Evolutionary conservation across 1,140 invertebrate species (phyloP).

Genomic region (Drosophila saltans): DNA sequence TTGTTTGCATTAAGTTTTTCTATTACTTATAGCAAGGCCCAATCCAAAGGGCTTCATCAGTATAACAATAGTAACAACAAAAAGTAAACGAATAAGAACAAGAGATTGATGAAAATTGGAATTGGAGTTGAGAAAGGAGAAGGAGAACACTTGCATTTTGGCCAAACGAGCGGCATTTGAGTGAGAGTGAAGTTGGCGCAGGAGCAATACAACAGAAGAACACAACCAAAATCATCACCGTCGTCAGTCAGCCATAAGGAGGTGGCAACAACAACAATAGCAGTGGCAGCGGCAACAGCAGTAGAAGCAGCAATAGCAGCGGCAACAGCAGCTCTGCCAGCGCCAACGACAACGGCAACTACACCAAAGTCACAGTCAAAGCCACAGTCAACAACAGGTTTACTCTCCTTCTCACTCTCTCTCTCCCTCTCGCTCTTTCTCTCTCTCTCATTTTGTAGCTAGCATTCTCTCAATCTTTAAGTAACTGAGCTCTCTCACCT

Average conservation of each 20-base stretch:
- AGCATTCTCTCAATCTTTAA: too few relatives aligned
- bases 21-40: neutral
- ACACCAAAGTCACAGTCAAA: constrained; percentile 78
- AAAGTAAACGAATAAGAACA: constrained; percentile 1
- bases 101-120: neutral
- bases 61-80: neutral
- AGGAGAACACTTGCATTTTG: constrained; percentile 73
- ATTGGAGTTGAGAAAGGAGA: constrained; percentile 19
- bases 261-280: constrained; percentile 8
- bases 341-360: constrained; percentile 24
- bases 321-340: constrained; percentile 16
- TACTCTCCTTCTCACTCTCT: constrained; percentile 39
- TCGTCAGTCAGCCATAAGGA: constrained; percentile 28
- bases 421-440: constrained; percentile 6
- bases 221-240: constrained; percentile 18
- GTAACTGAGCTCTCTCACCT: constrained; percentile 7
- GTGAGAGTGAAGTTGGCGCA: constrained; percentile 83
- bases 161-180: constrained; percentile 72
- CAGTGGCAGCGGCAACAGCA: constrained; percentile 1
- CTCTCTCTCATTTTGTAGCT: neutral
- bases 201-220: constrained; percentile 54
- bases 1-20: too few relatives aligned
- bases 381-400: constrained; percentile 72
- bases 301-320: constrained; percentile 27
- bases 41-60: neutral